Evolutionary conservation across 2,888 invertebrate genomes (phyloP).

Genomic region (Agrenia bidenticulata): DNA sequence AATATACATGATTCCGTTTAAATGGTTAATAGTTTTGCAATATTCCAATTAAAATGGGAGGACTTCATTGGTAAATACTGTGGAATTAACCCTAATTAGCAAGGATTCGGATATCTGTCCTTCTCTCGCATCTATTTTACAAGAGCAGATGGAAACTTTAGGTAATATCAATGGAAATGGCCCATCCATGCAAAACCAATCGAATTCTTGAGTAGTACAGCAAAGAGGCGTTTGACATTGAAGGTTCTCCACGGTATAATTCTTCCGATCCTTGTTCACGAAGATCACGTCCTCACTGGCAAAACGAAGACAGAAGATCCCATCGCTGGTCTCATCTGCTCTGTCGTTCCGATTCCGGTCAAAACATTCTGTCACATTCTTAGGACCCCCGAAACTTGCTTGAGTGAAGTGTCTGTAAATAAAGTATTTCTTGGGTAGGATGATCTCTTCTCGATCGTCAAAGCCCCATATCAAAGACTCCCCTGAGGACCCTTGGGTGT

Average conservation of each 20-base stretch:
- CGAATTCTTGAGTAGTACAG: constrained; percentile 29
- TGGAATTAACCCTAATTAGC: neutral
- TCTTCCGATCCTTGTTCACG: constrained; percentile 17
- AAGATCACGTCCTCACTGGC: constrained; percentile 29
- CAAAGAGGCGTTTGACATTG: constrained; percentile 26
- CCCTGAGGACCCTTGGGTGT: constrained; percentile 29
- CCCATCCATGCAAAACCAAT: constrained; percentile 18
- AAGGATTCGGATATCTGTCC: neutral
- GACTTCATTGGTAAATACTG: neutral
- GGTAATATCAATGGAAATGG: neutral
- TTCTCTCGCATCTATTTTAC: neutral
- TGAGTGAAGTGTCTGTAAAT: constrained; percentile 34
- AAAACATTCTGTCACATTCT: neutral
- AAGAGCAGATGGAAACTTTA: constrained; percentile 4
- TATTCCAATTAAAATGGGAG: neutral
- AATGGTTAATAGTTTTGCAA: too few species aligned
- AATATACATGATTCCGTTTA: too few species aligned
- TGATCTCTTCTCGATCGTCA: constrained; percentile 22
- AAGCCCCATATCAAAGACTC: constrained; percentile 46
- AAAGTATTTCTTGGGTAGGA: constrained; percentile 42
- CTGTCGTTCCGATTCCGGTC: neutral
- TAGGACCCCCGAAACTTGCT: constrained; percentile 19
- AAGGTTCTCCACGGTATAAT: neutral
- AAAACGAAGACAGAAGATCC: constrained; percentile 25
- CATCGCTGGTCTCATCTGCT: neutral